Evolutionary conservation across 2,113 vertebrate genomes (phyloP).

Genomic region (Brienomyrus longianalis): DNA sequence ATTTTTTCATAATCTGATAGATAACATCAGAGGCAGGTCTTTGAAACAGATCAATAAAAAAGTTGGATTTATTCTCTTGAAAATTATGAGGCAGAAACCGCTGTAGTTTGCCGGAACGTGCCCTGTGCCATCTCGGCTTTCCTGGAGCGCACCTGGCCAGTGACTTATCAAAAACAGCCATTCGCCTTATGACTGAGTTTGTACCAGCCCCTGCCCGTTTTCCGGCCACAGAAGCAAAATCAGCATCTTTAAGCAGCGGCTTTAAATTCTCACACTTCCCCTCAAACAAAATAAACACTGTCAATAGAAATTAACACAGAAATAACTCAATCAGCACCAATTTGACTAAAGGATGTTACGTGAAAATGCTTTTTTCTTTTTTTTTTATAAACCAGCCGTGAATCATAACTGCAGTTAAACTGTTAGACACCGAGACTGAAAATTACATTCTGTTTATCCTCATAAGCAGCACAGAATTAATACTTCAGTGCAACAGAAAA

Average conservation of each 20-base stretch:
- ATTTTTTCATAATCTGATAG: not conserved
- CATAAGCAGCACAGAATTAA: not conserved
- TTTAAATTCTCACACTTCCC: not conserved
- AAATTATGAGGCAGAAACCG: not conserved
- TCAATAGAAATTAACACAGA: not conserved
- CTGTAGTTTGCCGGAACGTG: not conserved
- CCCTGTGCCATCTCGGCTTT: not conserved
- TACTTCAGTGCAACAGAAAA: not conserved
- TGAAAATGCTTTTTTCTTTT: not conserved
- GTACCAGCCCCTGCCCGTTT: not conserved
- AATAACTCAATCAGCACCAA: not conserved
- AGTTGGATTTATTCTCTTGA: not conserved
- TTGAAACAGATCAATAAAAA: not conserved
- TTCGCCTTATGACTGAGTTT: conserved; percentile 15
- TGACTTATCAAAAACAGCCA: conserved; percentile 16
- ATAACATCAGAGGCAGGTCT: not conserved
- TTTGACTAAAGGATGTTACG: not conserved
- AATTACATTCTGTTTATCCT: not conserved
- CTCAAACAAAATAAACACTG: not conserved
- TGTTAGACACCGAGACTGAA: not conserved
- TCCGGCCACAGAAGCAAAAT: not conserved
- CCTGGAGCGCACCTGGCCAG: conserved; percentile 12
- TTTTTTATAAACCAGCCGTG: not conserved
- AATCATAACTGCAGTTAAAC: not conserved
- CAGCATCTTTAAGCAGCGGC: not conserved